Conservation (phyloP, 1,140 invertebrate species). For the Lepidotrigona ventralis region DNA sequence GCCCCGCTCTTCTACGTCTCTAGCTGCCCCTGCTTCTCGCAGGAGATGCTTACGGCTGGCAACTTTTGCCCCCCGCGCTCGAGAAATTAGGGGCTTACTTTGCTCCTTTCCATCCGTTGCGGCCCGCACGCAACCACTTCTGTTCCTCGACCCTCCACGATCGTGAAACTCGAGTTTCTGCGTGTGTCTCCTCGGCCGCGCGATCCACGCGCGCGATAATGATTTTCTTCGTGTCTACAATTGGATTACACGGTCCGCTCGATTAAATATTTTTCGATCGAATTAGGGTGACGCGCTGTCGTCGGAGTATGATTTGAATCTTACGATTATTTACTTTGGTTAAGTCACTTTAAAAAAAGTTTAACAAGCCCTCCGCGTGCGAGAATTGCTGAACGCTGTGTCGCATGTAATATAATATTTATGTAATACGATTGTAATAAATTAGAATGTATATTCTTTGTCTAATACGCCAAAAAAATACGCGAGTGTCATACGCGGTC, state of each 20-base stretch:
- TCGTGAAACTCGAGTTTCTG: constrained; percentile 47
- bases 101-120: constrained; percentile 59
- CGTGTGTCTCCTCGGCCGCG: constrained; percentile 34
- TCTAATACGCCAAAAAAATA: background rate
- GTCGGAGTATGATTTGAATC: background rate
- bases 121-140: constrained; percentile 13
- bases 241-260: constrained; percentile 13
- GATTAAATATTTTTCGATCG: constrained; percentile 5
- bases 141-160: constrained; percentile 11
- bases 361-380: too few relatives aligned
- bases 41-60: constrained; percentile 75
- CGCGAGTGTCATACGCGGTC: too few relatives aligned
- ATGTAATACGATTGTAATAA: background rate
- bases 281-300: background rate
- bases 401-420: too few relatives aligned
- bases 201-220: constrained; percentile 31
- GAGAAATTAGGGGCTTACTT: constrained; percentile 80
- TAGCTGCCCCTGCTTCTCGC: constrained; percentile 15
- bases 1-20: background rate
- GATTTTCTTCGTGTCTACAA: constrained; percentile 2
- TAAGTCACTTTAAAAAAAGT: too few relatives aligned
- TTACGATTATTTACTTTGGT: background rate
- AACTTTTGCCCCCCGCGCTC: constrained; percentile 75
- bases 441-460: background rate
- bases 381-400: too few relatives aligned